Conservation (phyloP, 2,113 vertebrate species). For the Megaceryle maxima region DNA sequence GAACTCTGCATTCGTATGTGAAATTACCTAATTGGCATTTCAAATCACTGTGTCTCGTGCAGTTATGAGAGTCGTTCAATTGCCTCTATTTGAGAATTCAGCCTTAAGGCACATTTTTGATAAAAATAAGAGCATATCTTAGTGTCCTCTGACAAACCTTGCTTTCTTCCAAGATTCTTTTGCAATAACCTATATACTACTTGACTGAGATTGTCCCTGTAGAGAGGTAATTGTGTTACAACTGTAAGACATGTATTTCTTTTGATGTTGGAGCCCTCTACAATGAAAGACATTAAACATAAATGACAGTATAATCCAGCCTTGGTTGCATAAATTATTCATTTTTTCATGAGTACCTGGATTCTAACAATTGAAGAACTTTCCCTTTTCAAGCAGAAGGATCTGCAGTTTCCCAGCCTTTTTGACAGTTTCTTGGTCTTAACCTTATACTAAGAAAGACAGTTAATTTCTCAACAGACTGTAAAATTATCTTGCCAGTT, state of each 20-base stretch:
- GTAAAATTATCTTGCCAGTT: not conserved
- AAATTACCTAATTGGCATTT: slow-evolving; percentile 62
- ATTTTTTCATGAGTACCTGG: not conserved
- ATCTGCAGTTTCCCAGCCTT: not conserved
- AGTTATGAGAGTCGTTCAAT: not conserved
- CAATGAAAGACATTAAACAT: slow-evolving; percentile 10
- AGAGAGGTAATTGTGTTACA: slow-evolving; percentile 20
- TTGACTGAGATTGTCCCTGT: not conserved
- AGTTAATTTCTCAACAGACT: not conserved
- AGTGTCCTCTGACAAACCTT: not conserved
- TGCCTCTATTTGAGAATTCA: slow-evolving; percentile 14
- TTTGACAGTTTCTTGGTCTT: not conserved
- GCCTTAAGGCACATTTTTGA: not conserved
- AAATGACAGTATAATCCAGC: slow-evolving; percentile 17
- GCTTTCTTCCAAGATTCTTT: not conserved
- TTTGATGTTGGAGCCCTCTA: not conserved
- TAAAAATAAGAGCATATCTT: slow-evolving; percentile 22
- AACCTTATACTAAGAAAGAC: not conserved
- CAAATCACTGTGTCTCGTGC: slow-evolving; percentile 35
- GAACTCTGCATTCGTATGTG: slow-evolving; percentile 39
- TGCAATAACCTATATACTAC: not conserved
- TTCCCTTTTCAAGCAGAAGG: not conserved
- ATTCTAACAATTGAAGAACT: not conserved
- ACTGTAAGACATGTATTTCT: not conserved
- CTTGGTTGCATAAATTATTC: slow-evolving; percentile 5